Percentiles rank a stretch among this genome's conserved stretches.
Evolutionary conservation across 2,797 vertebrate genomes (phyloP).

Genomic region (Danio choprae): DNA sequence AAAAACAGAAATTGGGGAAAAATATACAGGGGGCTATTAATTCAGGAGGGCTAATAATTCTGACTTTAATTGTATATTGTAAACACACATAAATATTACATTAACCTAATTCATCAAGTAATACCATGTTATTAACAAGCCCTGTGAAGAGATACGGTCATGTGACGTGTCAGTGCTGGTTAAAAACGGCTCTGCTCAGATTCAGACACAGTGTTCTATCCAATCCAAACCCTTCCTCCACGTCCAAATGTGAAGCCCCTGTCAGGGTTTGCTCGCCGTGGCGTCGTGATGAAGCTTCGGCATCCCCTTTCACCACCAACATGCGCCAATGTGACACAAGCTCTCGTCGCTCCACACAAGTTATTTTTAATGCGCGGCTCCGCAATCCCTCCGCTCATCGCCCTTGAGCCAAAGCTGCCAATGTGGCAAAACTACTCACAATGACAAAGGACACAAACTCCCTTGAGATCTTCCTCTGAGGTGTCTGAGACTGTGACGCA

Average conservation of each 20-base stretch:
- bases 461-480: constrained; percentile 54
- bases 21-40: no score
- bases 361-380: constrained; percentile 59
- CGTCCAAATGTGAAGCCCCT: not conserved
- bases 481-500: constrained; percentile 38
- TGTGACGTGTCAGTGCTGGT: not conserved
- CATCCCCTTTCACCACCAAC: constrained; percentile 45
- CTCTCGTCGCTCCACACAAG: constrained; percentile 10
- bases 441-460: constrained; percentile 65
- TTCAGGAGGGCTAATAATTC: no score
- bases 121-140: not conserved
- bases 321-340: constrained; percentile 46
- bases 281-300: not conserved
- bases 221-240: not conserved
- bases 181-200: not conserved
- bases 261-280: not conserved
- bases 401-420: constrained; percentile 63
- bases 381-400: constrained; percentile 39
- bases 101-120: not conserved
- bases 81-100: not conserved
- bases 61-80: no score
- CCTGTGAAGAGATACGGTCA: not conserved
- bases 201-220: not conserved
- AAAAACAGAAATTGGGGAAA: no score
- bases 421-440: constrained; percentile 54